Base-by-base conservation (phyloP, 2,888 invertebrate species). In the Exocentrus adspersus region DNA sequence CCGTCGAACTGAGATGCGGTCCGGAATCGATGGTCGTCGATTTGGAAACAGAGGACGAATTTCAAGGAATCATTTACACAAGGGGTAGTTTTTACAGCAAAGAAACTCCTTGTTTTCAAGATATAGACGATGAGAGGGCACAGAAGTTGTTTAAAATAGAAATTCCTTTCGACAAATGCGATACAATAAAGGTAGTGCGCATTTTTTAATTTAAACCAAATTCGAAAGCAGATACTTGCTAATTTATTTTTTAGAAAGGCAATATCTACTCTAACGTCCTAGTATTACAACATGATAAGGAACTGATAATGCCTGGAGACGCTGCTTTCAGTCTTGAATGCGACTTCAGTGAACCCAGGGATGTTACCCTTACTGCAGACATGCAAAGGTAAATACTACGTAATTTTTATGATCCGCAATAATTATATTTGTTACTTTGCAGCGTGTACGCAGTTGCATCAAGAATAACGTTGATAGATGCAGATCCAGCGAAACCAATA, bases 321-420 rank as follows among this genome's bases (percentile, higher is more conserved):
- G 87, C 88, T 2, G 89, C 89, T 32, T 89, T 90, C 75, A 86
- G 86, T 10, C 76, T 90, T 66, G 87, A 88, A 78, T 90, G 89
- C 69, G 88, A 89, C 78, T 88, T 88, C 73, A 83, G 86, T 32
- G 83, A 84, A 65, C 86, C 87, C 0, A 81, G 86, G 67, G 85
- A 84, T 71, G 72, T 86, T 24, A 84, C 85, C 14, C 86, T 88
- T 46, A 85, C 84, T 60, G 85, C 86, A 2, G 82, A 84, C 71
- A 81, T 86, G 66, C 83, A 84, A 69, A 79, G 83, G 62, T 65
- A 72, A 73, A 70, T n/a, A n/a, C n/a, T n/a, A n/a, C n/a, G n/a
- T n/a, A n/a, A n/a, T n/a, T n/a, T n/a, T n/a, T n/a, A n/a, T n/a
- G n/a, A n/a, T n/a, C n/a, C n/a, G n/a, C n/a, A n/a, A n/a, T n/a